Conservation (phyloP, 2,888 invertebrate species). For the Nephrotoma appendiculata region DNA sequence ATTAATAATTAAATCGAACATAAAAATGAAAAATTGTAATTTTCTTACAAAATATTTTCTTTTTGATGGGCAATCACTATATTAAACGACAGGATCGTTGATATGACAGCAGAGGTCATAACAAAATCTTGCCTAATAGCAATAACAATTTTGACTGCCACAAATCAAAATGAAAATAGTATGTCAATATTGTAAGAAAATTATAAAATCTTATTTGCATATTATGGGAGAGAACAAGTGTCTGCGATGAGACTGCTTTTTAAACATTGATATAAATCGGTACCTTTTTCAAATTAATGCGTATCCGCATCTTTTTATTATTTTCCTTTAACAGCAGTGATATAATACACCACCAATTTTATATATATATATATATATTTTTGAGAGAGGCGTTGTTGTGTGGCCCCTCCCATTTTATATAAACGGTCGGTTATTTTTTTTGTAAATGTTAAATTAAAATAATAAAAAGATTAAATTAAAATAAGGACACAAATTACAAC, state of each 20-base stretch:
- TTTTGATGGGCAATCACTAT: slow-evolving; percentile 2
- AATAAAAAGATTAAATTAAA: not conserved
- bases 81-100: not conserved
- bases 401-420: not conserved
- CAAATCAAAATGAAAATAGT: slow-evolving; percentile 1
- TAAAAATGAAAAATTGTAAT: not conserved
- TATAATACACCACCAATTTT: not conserved
- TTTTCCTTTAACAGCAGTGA: not conserved
- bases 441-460: not conserved
- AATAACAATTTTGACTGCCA: not conserved
- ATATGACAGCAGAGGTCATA: slow-evolving; percentile 4
- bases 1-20: not conserved
- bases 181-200: not conserved
- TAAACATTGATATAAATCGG: not conserved
- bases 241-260: not conserved
- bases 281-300: not conserved
- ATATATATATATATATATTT: not conserved
- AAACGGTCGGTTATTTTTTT: not conserved
- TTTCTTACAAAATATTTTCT: slow-evolving; percentile 1
- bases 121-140: not conserved
- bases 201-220: not conserved
- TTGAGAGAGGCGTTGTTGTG: too few species aligned
- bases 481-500: slow-evolving; percentile 29
- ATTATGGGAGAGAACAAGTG: not conserved
- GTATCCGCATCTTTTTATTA: not conserved